Evolutionary conservation across 2,113 vertebrate species (phyloP), one percentile per base, ranked within the genome.

Genomic region (Arvicanthis niloticus): DNA sequence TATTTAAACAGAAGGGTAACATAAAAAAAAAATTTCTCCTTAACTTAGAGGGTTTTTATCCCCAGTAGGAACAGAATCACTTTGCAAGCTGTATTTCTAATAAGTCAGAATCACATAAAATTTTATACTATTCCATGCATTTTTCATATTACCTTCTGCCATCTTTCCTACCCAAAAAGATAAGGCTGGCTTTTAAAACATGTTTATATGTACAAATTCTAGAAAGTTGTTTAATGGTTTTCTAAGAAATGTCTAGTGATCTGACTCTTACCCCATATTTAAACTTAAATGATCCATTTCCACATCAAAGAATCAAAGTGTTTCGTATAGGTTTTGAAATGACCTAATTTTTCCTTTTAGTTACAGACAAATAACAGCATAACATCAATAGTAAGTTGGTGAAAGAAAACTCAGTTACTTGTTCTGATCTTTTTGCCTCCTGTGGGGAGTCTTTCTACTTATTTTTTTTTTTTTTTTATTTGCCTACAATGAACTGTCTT

Each of bases 71-170:
- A 94, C 17, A 96, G 45, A 91, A 48, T 96, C 40, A 90, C 16
- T 11, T 92, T 91, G 48, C 42, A 94, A 91, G 93, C 8, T 85
- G 60, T 56, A 89, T 92, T 90, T 93, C 62, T 96, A 97, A 65
- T 80, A 37, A 92, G 48, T 29, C 56, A 70, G 80, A 94, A 87
- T 91, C 17, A 89, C 19, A 34, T 88, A 60, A 9, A 87, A 56
- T 94, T 95, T 94, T 93, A 48, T 58, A 82, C 53, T 73, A 89
- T 75, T 70, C 5, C 45, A 89, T 70, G 9, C 4, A 51, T 84
- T 89, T 85, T 89, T 60, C 67, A 77, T 26, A 62, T 92, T 56
- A 82, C 7, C 22, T 80, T 87, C 62, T 48, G 15, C 72, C n/a
- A 91, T 56, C n/a, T 94, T 93, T 85, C 19, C n/a, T 76, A 85